Base-by-base conservation (phyloP, 2,888 invertebrate species). In the Aquatica leii region DNA sequence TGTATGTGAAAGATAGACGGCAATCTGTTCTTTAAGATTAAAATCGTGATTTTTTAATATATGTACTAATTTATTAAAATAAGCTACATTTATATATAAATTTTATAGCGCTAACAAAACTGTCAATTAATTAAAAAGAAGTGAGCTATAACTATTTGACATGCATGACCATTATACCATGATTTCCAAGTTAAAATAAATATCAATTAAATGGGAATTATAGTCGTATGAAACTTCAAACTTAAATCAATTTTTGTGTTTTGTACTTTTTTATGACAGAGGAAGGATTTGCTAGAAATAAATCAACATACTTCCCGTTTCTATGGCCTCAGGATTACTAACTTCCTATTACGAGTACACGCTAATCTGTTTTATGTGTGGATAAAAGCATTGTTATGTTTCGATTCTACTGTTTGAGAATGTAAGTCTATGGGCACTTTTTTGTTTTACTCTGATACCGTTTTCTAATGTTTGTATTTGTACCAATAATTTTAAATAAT, bases 311-410 rank as follows among this genome's bases (percentile, higher is more conserved):
- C 68, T 71, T 71, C 70, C 71, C 71, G 69, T 58, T 68, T 51
- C 58, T 66, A 62, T 69, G 58, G 68, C 69, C 71, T 62, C 54
- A 69, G 71, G 70, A 72, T 72, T 72, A 70, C 68, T 58, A 70
- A 69, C 68, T 68, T 72, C 69, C 71, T 67, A 59, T 68, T 61
- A 66, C 56, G 52, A 54, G 62, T 65, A 62, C 60, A 41, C 66
- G 50, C 63, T 72, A 72, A 72, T 71, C 69, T 72, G 73, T 71
- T 73, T 72, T 73, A 73, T 69, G 68, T 69, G 66, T 65, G 70
- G 69, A 66, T 74, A 70, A 74, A 71, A 74, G 74, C 73, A 62
- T 73, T 73, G 71, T 71, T 71, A 68, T 74, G 73, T 72, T 68
- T 66, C 52, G 41, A 55, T 55, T 53, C 62, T 43, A 40, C 50